These are phyloP conservation scores for Catagonus wagneri DNA, from an alignment of 2,113 vertebrate genomes.

Conservation along the genomic window DNA sequence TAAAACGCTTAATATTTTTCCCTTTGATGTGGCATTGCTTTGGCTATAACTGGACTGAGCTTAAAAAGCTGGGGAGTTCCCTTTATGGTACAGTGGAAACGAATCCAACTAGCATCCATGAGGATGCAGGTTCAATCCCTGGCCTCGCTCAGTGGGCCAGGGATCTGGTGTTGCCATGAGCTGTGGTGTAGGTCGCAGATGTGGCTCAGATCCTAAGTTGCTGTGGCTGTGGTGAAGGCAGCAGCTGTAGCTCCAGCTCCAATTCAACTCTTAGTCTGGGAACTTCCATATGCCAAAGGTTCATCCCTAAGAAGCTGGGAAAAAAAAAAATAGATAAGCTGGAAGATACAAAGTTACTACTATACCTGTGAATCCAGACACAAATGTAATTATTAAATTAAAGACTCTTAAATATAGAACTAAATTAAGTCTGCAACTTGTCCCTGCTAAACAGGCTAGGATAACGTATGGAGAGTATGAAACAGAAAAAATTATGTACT, in stretches of 20 bases:
- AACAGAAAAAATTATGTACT: constrained; percentile 25
- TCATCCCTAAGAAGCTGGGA: too few species aligned
- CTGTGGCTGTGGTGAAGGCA: too few species aligned
- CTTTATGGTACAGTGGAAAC: too few species aligned
- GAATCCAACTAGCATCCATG: too few species aligned
- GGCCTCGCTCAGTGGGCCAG: too few species aligned
- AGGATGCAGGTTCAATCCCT: too few species aligned
- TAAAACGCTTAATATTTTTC: constrained; percentile 20
- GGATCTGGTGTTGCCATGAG: too few species aligned
- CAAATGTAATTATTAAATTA: constrained; percentile 29
- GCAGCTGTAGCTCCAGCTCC: too few species aligned
- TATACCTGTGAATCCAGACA: neutral
- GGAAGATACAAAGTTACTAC: constrained; percentile 1
- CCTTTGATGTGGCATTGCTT: neutral
- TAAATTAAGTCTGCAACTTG: constrained; percentile 20
- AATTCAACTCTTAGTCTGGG: too few species aligned
- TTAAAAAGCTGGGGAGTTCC: neutral
- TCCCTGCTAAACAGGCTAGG: neutral
- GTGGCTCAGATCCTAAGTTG: too few species aligned
- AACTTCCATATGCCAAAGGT: too few species aligned
- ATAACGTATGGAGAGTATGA: neutral
- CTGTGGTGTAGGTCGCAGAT: too few species aligned
- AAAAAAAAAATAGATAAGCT: neutral
- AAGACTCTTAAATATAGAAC: neutral
- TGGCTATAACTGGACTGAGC: neutral